A percentile compares a stretch with the other conserved stretches of the same genome.
Conservation (phyloP, 2,888 invertebrate genomes). For the Theretra japonica region DNA sequence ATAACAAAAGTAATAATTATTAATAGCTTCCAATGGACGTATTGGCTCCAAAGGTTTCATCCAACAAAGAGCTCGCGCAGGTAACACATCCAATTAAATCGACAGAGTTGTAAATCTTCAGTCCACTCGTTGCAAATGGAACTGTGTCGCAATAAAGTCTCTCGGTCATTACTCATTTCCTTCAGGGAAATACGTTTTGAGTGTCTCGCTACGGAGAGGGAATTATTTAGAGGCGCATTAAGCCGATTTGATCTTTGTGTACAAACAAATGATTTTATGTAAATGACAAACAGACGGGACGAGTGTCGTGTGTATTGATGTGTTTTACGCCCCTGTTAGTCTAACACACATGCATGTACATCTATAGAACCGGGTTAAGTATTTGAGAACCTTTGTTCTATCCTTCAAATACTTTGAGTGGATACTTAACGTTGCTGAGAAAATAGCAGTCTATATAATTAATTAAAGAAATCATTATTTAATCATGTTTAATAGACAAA, state of each 20-base stretch:
- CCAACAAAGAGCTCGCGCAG: neutral
- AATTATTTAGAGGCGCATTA: slow-evolving; percentile 24
- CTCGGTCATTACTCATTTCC: slow-evolving; percentile 24
- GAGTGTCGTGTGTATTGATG: neutral
- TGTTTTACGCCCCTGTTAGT: neutral
- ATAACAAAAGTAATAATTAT: neutral
- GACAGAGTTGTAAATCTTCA: slow-evolving; percentile 9
- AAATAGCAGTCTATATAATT: too few species aligned
- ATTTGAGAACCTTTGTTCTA: neutral
- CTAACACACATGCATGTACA: neutral
- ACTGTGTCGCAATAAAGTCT: slow-evolving; percentile 21
- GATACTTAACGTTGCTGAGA: neutral
- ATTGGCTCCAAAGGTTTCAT: neutral
- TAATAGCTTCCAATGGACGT: neutral
- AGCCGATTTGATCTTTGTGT: slow-evolving; percentile 13
- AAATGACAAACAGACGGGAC: neutral
- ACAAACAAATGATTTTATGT: slow-evolving; percentile 1
- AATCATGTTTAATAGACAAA: too few species aligned
- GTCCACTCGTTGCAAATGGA: neutral
- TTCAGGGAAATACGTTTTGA: slow-evolving; percentile 24
- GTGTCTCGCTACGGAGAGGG: slow-evolving; percentile 7
- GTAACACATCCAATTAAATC: slow-evolving; percentile 11
- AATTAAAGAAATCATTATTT: too few species aligned
- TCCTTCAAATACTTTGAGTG: neutral
- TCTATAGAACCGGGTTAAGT: neutral